Evolutionary conservation across 2,888 invertebrate species (phyloP), one percentile per base, ranked within the genome.

Genomic region (Nymphalis c-album): DNA sequence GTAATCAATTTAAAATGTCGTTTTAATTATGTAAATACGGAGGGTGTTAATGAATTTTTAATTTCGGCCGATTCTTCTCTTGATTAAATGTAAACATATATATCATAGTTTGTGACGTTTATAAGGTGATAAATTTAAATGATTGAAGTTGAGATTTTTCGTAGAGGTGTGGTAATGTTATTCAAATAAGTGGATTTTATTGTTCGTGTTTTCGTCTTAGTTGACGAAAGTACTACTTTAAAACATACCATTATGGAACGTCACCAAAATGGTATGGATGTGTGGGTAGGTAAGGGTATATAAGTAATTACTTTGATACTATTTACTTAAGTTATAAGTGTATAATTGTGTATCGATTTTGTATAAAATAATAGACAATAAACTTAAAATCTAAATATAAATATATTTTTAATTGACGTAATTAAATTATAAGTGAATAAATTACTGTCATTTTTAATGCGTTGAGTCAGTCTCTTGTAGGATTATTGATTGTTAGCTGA

Each of bases 191-290:
- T 85, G 82, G 77, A 74, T 75, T 73, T 71, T 73, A 70, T 76
- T 64, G 76, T 76, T 75, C 77, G 86, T 85, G 85, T 73, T 76
- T 74, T 72, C 75, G 73, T 64, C 69, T 73, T 81, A 80, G 74
- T 86, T 87, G 86, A 83, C 82, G 74, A 72, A 77, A 76, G 71
- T 78, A 77, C 78, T 18, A 10, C 26, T 76, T 79, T 82, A 75
- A 73, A 76, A 81, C 86, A 90, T 91, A 92, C 90, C 91, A 92
- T 90, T 88, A 93, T 93, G 93, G 93, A 93, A 86, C 86, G 92
- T 73, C 92, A 92, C 90, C 92, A 92, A 81, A 92, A 92, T 90
- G 93, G 93, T 90, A 92, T 93, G 91, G 93, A 93, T 93, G 93
- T 93, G 90, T 93, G 92, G 92, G 93, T 93, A 92, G 93, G 93